Base-by-base conservation (phyloP, 1,140 invertebrate species). In the Trichogramma pretiosum region DNA sequence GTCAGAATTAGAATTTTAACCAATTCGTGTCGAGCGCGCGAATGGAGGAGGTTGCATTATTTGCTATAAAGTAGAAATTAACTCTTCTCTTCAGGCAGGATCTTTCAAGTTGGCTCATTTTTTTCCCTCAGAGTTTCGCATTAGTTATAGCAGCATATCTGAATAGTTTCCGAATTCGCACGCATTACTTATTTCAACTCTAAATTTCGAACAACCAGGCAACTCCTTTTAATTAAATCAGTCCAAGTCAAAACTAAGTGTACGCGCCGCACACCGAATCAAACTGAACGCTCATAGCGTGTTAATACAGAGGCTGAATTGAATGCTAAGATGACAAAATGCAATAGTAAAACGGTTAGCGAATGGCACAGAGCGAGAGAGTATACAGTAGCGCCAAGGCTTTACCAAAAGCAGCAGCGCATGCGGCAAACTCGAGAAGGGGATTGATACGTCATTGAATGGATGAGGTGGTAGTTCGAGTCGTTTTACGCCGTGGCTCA, bases 1-100 rank as follows among this genome's bases (percentile, higher is more conserved):
- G 28, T 26, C 22, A 22, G 10, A 40, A 26, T 24, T 24, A 24
- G 23, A 40, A 40, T 40, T n/a, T 40, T 40, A 40, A 40, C 10
- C 28, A 16, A 40, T 17, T 34, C 30, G 13, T 17, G 5, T 11
- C 9, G 30, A 18, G 13, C 8, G 17, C 19, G 34, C 17, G 9
- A 35, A 14, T 18, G 21, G 23, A 7, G 8, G 11, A 38, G 36
- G 11, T 11, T n/a, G 7, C 18, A 38, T 38, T 38, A 18, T 21
- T 21, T 10, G 13, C 19, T 21, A n/a, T 19, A 18, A 10, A 9
- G 23, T 38, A 18, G 9, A n/a, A 11, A 14, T 22, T 38, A 22
- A 18, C 36, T 11, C 13, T 17, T 18, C 11, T 22, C 36, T 38
- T 3, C 36, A 38, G n/a, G 36, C 36, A 38, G 21, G 36, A 38